A percentile compares a stretch with the other conserved stretches of the same genome.
These are phyloP conservation scores for Melitaea athalia DNA, from an alignment of 2,888 invertebrate genomes.

Conservation along the genomic window DNA sequence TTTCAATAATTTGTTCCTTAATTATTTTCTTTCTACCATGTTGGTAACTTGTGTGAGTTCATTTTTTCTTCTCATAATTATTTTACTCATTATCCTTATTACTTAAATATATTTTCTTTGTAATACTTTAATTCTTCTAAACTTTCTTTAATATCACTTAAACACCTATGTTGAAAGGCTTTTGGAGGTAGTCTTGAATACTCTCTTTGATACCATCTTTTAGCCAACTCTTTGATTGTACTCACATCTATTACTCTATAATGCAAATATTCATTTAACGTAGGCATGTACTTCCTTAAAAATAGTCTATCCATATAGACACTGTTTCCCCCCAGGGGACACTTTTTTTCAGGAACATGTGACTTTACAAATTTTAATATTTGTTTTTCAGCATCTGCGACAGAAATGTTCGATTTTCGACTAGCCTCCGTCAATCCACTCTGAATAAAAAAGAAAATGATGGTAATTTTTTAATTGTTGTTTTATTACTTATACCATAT, in stretches of 20 bases:
- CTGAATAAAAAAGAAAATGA: slow-evolving; percentile 71
- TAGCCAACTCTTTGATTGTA: slow-evolving; percentile 91
- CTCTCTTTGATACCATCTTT: slow-evolving; percentile 88
- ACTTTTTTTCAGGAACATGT: slow-evolving; percentile 81
- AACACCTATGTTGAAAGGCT: slow-evolving; percentile 85
- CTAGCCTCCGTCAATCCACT: slow-evolving; percentile 91
- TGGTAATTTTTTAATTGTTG: slow-evolving; percentile 5
- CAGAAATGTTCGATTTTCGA: slow-evolving; percentile 84
- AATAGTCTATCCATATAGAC: slow-evolving; percentile 94
- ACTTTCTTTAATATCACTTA: slow-evolving; percentile 94
- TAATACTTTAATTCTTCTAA: slow-evolving; percentile 92
- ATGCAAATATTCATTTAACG: slow-evolving; percentile 89
- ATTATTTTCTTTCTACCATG: too few relatives aligned
- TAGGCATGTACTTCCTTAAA: slow-evolving; percentile 91
- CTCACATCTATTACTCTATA: slow-evolving; percentile 97
- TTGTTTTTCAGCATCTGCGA: slow-evolving; percentile 86
- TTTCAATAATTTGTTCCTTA: too few relatives aligned
- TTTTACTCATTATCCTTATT: not conserved
- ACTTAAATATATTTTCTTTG: slow-evolving; percentile 83
- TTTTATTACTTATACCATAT: not conserved
- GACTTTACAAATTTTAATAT: slow-evolving; percentile 87
- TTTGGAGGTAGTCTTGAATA: slow-evolving; percentile 84
- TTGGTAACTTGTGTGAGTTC: too few relatives aligned
- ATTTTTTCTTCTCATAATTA: not conserved
- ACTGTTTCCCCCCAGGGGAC: slow-evolving; percentile 93